phyloP scores from a whole-genome alignment of 2,797 vertebrate species.

The Lerista edwardsae region DNA sequence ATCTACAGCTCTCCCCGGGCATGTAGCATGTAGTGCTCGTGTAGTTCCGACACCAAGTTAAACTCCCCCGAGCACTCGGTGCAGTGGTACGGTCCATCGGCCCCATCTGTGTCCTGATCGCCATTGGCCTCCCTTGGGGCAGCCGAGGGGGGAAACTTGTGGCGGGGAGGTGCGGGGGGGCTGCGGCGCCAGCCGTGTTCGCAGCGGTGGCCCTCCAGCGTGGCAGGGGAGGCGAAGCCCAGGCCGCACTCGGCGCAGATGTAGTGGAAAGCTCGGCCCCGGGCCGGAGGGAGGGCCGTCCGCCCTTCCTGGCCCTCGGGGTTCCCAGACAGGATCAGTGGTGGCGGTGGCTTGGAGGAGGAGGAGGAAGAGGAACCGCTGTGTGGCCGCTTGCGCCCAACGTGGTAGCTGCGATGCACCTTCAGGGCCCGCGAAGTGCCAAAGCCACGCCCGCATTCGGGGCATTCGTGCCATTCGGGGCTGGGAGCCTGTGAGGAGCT shows the following conservation, averaged over 20 bases:
- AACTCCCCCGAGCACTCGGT: constrained; percentile 71
- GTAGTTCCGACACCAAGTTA: constrained; percentile 68
- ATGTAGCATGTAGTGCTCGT: constrained; percentile 72
- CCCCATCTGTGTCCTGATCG: constrained; percentile 53
- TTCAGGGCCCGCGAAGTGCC: constrained; percentile 45
- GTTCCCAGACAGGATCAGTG: background rate
- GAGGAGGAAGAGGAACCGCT: constrained; percentile 15
- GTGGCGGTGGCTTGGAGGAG: background rate
- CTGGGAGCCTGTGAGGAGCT: constrained; percentile 21
- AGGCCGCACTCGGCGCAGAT: constrained; percentile 38
- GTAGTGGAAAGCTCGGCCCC: constrained; percentile 39
- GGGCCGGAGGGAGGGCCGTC: constrained; percentile 31
- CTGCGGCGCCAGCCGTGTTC: constrained; percentile 35
- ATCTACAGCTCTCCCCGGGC: constrained; percentile 71
- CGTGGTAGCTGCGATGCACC: constrained; percentile 47
- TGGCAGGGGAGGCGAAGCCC: constrained; percentile 36
- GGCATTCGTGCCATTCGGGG: constrained; percentile 44
- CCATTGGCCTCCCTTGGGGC: constrained; percentile 45
- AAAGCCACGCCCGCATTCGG: constrained; percentile 31
- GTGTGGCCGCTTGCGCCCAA: constrained; percentile 43
- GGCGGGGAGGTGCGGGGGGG: background rate
- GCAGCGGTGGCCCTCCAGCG: constrained; percentile 39
- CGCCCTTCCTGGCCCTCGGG: constrained; percentile 23
- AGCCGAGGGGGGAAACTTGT: constrained; percentile 33
- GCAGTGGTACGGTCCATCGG: constrained; percentile 65